Evolutionary conservation across 1,140 invertebrate genomes (phyloP).

Genomic region (Drosophila repletoides): DNA sequence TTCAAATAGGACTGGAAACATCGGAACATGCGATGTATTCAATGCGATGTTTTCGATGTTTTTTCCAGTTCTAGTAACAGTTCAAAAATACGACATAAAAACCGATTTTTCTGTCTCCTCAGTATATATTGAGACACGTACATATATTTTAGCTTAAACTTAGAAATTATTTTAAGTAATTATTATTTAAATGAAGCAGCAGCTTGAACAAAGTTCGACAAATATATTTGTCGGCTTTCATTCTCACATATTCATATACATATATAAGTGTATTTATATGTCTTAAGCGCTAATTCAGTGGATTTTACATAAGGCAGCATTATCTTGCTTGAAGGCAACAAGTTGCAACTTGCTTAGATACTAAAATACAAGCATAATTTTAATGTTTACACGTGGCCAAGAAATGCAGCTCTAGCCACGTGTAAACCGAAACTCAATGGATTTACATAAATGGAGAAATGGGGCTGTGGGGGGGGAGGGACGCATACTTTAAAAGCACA

Average conservation of each 20-base stretch:
- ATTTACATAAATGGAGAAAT: too few relatives aligned
- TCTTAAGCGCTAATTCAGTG: conserved; percentile 59
- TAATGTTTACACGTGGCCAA: not conserved
- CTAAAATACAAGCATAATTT: conserved; percentile 19
- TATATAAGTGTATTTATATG: not conserved
- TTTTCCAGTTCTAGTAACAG: not conserved
- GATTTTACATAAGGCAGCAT: conserved; percentile 79
- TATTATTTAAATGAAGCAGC: conserved; percentile 16
- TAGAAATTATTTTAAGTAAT: conserved; percentile 2
- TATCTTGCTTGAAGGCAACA: conserved; percentile 25
- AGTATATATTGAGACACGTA: too few relatives aligned
- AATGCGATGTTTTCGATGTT: not conserved
- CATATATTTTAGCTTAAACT: not conserved
- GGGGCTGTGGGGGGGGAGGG: too few relatives aligned
- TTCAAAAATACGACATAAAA: not conserved
- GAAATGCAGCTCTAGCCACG: not conserved
- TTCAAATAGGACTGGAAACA: too few relatives aligned
- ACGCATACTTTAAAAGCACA: conserved; percentile 33
- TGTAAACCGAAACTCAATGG: too few relatives aligned
- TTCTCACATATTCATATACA: conserved; percentile 33
- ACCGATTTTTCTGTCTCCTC: not conserved
- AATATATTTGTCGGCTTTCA: conserved; percentile 17
- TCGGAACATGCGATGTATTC: not conserved
- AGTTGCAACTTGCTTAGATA: conserved; percentile 43
- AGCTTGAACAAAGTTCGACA: not conserved